Evolutionary conservation across 2,113 vertebrate species (phyloP).

Genomic region (Cyphomyrus plagiostoma): DNA sequence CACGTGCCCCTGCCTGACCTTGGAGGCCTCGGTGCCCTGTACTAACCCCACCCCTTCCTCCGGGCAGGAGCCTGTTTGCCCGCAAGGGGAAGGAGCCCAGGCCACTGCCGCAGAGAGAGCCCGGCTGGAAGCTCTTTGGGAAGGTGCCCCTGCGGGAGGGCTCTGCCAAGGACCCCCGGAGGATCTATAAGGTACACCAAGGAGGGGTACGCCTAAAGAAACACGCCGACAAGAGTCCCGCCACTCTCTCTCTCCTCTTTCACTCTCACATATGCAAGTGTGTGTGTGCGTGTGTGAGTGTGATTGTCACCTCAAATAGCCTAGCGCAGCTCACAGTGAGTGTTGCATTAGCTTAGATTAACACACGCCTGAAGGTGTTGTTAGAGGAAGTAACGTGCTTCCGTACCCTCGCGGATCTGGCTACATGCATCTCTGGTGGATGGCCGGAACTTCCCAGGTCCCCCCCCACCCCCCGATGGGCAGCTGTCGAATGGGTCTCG

Average conservation of each 20-base stretch:
- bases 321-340: background rate
- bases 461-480: background rate
- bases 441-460: background rate
- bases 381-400: background rate
- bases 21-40: background rate
- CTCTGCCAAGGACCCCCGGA: constrained; percentile 65
- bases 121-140: constrained; percentile 86
- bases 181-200: constrained; percentile 70
- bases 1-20: background rate
- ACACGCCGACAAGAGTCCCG: background rate
- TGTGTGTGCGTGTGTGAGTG: background rate
- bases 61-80: constrained; percentile 78
- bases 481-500: background rate
- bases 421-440: background rate
- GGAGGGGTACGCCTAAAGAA: background rate
- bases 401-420: background rate
- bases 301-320: background rate
- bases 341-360: background rate
- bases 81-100: constrained; percentile 68
- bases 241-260: background rate
- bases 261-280: background rate
- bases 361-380: background rate
- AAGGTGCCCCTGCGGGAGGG: constrained; percentile 69
- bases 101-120: constrained; percentile 65
- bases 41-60: constrained; percentile 8